Conservation (phyloP, 2,797 vertebrate genomes). For the Gorsachius magnificus region DNA sequence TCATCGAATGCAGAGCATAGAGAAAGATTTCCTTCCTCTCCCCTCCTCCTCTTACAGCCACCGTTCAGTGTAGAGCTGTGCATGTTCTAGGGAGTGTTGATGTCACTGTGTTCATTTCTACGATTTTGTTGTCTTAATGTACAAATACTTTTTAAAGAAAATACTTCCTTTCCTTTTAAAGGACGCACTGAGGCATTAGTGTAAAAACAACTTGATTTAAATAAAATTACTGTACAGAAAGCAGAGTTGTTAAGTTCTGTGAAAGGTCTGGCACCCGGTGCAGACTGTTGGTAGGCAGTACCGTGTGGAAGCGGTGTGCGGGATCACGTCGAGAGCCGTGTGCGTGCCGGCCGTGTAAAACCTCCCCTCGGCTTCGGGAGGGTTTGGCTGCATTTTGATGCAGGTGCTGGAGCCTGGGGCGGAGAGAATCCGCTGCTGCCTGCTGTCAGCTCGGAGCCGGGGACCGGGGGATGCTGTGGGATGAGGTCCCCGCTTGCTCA, state of each 20-base stretch:
- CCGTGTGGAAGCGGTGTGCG: too few relatives aligned
- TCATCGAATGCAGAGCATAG: neutral
- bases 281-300: rapidly evolving
- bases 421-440: neutral
- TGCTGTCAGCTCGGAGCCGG: neutral
- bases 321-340: too few relatives aligned
- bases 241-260: neutral
- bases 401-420: neutral
- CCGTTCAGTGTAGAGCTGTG: conserved; percentile 12
- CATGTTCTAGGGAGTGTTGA: conserved; percentile 57
- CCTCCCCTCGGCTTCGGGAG: neutral
- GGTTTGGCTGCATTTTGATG: neutral
- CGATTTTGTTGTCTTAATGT: conserved; percentile 58
- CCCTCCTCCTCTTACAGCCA: neutral
- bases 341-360: neutral
- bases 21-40: neutral
- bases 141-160: conserved; percentile 68
- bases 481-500: neutral
- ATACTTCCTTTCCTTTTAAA: conserved; percentile 57
- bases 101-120: conserved; percentile 24
- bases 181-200: conserved; percentile 65
- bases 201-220: conserved; percentile 59
- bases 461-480: neutral
- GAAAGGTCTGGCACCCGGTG: neutral
- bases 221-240: conserved; percentile 57